phyloP scores from a whole-genome alignment of 1,140 invertebrate genomes.

The Dinothrombium tinctorium region DNA sequence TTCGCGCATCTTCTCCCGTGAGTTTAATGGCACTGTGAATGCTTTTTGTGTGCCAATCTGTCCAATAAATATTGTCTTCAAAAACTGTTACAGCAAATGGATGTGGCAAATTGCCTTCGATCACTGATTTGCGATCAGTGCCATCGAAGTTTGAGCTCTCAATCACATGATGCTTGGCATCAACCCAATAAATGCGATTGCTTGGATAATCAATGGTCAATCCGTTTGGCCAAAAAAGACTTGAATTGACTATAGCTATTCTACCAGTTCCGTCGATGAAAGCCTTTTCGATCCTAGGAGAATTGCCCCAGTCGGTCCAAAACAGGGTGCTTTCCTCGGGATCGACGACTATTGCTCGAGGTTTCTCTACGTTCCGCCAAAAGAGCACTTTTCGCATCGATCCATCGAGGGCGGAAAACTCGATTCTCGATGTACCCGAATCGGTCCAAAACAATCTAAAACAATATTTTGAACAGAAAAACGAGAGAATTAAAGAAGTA shows the following conservation, averaged over 20 bases:
- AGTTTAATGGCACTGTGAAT: background rate
- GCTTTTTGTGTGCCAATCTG: conserved; percentile 40
- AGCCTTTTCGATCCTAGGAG: conserved; percentile 64
- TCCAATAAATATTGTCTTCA: conserved; percentile 61
- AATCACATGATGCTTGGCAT: conserved; percentile 27
- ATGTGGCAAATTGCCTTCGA: conserved; percentile 43
- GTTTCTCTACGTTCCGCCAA: conserved; percentile 55
- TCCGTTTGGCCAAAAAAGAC: conserved; percentile 57
- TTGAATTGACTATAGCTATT: conserved; percentile 37
- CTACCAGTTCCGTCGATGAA: conserved; percentile 45
- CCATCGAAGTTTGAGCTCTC: conserved; percentile 57
- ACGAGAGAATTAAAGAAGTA: too few species aligned
- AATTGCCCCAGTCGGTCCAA: conserved; percentile 79
- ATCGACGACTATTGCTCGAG: conserved; percentile 75
- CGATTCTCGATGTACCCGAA: conserved; percentile 69
- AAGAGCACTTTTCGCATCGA: conserved; percentile 66
- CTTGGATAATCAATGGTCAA: conserved; percentile 58
- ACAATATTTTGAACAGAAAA: too few species aligned
- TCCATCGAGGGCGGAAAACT: conserved; percentile 71
- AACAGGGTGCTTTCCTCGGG: conserved; percentile 63
- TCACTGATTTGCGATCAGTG: conserved; percentile 34
- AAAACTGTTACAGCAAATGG: conserved; percentile 55
- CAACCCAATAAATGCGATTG: conserved; percentile 27
- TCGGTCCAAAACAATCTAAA: conserved; percentile 93
- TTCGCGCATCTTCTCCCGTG: conserved; percentile 32